These are phyloP conservation scores for Argyresthia albistria DNA, from an alignment of 2,888 invertebrate genomes.

Conservation along the genomic window DNA sequence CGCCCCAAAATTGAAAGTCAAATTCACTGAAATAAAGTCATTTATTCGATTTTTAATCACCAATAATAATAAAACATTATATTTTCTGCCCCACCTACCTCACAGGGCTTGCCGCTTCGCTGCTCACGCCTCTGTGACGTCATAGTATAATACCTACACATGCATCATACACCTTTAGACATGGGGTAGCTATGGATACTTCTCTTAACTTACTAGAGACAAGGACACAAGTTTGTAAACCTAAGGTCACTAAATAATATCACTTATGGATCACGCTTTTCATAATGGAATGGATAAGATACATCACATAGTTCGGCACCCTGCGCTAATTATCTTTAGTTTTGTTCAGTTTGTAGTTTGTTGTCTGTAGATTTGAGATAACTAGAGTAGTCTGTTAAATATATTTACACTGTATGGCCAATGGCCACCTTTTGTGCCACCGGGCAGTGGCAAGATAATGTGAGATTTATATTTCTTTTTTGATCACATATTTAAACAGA, in stretches of 20 bases:
- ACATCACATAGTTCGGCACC: slow-evolving; percentile 36
- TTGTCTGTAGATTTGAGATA: slow-evolving; percentile 5
- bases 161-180: not conserved
- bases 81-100: not conserved
- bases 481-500: no score
- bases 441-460: no score
- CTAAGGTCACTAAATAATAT: slow-evolving; percentile 26
- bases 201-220: slow-evolving; percentile 13
- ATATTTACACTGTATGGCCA: no score
- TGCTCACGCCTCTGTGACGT: slow-evolving; percentile 5
- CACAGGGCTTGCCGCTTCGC: slow-evolving; percentile 14
- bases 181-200: not conserved
- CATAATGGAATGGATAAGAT: slow-evolving; percentile 42
- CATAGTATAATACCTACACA: not conserved
- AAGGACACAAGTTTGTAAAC: not conserved
- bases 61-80: not conserved
- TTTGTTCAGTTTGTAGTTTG: slow-evolving; percentile 29
- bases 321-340: slow-evolving; percentile 23
- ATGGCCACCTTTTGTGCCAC: no score
- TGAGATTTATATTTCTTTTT: no score
- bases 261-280: slow-evolving; percentile 38
- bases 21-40: slow-evolving; percentile 21
- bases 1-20: slow-evolving; percentile 14
- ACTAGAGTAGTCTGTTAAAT: not conserved
- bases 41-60: slow-evolving; percentile 36